Evolutionary conservation across 1,140 invertebrate species (phyloP).

Genomic region (Ectropis grisescens): DNA sequence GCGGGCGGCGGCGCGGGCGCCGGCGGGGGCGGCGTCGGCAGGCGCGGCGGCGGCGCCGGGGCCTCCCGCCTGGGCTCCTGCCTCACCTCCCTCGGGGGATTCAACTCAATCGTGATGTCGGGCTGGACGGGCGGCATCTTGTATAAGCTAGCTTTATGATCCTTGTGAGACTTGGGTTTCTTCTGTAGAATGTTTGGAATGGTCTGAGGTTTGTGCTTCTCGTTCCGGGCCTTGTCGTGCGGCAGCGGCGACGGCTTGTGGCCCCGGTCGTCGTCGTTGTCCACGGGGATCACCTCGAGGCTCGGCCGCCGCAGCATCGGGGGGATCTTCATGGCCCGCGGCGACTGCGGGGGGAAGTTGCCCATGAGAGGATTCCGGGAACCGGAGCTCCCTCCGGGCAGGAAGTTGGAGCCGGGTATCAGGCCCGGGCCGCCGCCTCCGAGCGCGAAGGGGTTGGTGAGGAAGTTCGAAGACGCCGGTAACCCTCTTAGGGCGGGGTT

Average conservation of each 20-base stretch:
- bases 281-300: slow-evolving; percentile 66
- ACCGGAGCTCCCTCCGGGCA: slow-evolving; percentile 58
- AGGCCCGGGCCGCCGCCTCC: slow-evolving; percentile 48
- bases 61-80: slow-evolving; percentile 16
- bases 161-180: slow-evolving; percentile 56
- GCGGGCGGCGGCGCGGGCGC: slow-evolving; percentile 18
- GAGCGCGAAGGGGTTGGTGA: slow-evolving; percentile 63
- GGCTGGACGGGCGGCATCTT: slow-evolving; percentile 65
- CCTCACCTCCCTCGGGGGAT: slow-evolving; percentile 60
- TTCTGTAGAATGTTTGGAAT: slow-evolving; percentile 67
- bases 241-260: slow-evolving; percentile 45
- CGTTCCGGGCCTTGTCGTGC: slow-evolving; percentile 56
- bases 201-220: slow-evolving; percentile 62
- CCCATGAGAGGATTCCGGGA: slow-evolving; percentile 52
- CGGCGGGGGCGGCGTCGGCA: slow-evolving; percentile 16
- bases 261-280: slow-evolving; percentile 52
- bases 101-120: slow-evolving; percentile 66
- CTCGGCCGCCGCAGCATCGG: slow-evolving; percentile 62
- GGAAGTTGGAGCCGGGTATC: slow-evolving; percentile 65
- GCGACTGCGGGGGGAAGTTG: slow-evolving; percentile 70
- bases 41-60: slow-evolving; percentile 12
- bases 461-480: slow-evolving; percentile 38
- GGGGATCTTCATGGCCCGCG: slow-evolving; percentile 61
- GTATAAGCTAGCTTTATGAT: slow-evolving; percentile 57
- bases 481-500: slow-evolving; percentile 56